phyloP scores from a whole-genome alignment of 1,140 invertebrate species.

The Mesaphorura yosii region DNA sequence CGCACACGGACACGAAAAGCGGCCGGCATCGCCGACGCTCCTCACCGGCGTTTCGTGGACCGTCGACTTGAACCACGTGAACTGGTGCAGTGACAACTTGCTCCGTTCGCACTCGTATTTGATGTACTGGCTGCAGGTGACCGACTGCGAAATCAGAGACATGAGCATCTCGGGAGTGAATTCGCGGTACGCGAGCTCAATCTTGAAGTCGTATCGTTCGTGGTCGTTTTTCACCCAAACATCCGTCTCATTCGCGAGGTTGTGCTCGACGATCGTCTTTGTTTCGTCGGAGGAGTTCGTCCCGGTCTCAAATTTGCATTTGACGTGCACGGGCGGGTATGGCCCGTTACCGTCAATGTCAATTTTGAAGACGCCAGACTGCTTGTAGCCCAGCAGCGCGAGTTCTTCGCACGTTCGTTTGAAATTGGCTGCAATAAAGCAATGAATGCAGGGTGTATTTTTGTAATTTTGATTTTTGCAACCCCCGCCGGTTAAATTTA shows the following conservation, averaged over 20 bases:
- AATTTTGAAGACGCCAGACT: slow-evolving; percentile 75
- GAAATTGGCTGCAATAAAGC: slow-evolving; percentile 52
- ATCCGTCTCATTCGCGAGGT: slow-evolving; percentile 69
- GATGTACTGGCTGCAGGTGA: slow-evolving; percentile 78
- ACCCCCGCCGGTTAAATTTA: slow-evolving; percentile 32
- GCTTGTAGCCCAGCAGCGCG: slow-evolving; percentile 65
- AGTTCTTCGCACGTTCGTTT: slow-evolving; percentile 84
- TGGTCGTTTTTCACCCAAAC: slow-evolving; percentile 25
- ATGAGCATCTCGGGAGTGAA: slow-evolving; percentile 81
- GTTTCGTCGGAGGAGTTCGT: slow-evolving; percentile 64
- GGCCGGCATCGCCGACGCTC: slow-evolving; percentile 68
- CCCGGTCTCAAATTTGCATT: slow-evolving; percentile 79
- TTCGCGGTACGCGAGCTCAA: slow-evolving; percentile 73
- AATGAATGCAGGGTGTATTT: slow-evolving; percentile 7
- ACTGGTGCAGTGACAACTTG: slow-evolving; percentile 70
- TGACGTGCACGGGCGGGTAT: slow-evolving; percentile 76
- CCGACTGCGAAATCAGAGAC: slow-evolving; percentile 73
- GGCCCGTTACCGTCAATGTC: slow-evolving; percentile 87
- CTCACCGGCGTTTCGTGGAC: slow-evolving; percentile 60
- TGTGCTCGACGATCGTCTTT: slow-evolving; percentile 83
- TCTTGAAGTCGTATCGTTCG: slow-evolving; percentile 57
- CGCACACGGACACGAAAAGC: slow-evolving; percentile 46
- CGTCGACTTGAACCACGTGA: slow-evolving; percentile 79
- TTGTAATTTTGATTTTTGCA: slow-evolving; percentile 2
- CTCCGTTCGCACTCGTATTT: slow-evolving; percentile 84